A percentile compares a stretch with the other conserved stretches of the same genome.
phyloP scores from a whole-genome alignment of 2,888 invertebrate genomes.

The Tuberolachnus salignus region DNA sequence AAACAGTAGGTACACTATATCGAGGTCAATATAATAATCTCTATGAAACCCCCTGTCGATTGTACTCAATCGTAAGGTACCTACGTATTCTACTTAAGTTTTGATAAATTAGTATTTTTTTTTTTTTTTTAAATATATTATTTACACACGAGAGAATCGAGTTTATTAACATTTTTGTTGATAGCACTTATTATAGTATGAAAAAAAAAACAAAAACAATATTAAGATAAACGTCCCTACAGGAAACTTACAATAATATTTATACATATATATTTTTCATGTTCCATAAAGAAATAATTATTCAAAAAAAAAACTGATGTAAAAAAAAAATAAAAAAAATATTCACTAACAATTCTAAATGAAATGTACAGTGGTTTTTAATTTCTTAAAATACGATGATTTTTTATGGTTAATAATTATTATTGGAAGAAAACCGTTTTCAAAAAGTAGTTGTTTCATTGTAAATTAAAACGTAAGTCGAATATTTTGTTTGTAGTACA shows the following conservation, averaged over 20 bases:
- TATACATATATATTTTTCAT: not conserved
- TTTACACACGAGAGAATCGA: not conserved
- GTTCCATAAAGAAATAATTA: not conserved
- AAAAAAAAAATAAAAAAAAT: slow-evolving; percentile 12
- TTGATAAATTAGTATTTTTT: not conserved
- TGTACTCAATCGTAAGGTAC: slow-evolving; percentile 6
- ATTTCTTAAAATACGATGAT: too few species aligned
- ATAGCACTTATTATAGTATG: not conserved
- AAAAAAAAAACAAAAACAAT: not conserved
- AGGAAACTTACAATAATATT: not conserved
- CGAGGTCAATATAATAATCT: not conserved
- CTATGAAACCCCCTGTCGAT: not conserved
- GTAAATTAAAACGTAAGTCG: too few species aligned
- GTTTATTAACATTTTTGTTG: not conserved
- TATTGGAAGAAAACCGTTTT: too few species aligned
- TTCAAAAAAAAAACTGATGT: not conserved
- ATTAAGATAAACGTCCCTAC: not conserved
- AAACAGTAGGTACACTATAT: not conserved
- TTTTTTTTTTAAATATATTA: not conserved
- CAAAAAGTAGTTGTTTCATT: too few species aligned
- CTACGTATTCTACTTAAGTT: slow-evolving; percentile 16
- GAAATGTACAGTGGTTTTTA: too few species aligned
- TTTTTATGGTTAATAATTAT: too few species aligned
- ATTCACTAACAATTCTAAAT: too few species aligned
- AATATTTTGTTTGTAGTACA: too few species aligned